A percentile compares a stretch with the other conserved stretches of the same genome.
Conservation (phyloP, 1,140 invertebrate species). For the Pseudachorutes palmiensis region DNA sequence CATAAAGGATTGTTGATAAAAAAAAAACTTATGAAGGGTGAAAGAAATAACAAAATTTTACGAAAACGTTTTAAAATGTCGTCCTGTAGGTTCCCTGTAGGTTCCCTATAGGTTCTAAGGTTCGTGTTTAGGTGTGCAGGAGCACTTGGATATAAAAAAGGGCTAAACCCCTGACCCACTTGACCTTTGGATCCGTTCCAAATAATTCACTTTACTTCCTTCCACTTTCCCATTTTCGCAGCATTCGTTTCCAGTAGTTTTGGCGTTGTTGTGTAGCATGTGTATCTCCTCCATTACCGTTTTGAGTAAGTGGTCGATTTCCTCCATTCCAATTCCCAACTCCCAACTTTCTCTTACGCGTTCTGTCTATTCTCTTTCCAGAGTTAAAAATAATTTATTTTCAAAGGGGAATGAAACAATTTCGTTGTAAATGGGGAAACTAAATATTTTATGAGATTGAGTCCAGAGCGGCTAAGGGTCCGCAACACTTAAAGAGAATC, state of each 20-base stretch:
- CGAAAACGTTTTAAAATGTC: no score
- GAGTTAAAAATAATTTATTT: conserved; percentile 8
- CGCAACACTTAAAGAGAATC: conserved; percentile 1
- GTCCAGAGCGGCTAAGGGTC: neutral
- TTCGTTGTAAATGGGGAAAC: neutral
- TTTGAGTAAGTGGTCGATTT: neutral
- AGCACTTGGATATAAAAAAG: no score
- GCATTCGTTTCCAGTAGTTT: no score
- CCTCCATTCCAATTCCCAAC: neutral
- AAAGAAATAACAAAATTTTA: no score
- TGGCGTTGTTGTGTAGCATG: no score
- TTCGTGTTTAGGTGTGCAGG: no score
- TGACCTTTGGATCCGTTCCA: neutral
- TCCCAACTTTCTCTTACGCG: neutral
- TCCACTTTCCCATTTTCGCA: neutral
- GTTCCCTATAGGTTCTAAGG: no score
- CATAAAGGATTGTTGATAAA: no score
- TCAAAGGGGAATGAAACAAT: conserved; percentile 7
- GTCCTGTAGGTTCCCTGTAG: no score
- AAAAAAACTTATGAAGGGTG: no score
- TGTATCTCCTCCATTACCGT: neutral
- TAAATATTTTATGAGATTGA: conserved; percentile 5
- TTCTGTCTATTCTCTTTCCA: neutral
- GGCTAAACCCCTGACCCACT: no score
- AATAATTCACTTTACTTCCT: neutral